phyloP scores from a whole-genome alignment of 2,113 vertebrate species.

The Lonchura striata region DNA sequence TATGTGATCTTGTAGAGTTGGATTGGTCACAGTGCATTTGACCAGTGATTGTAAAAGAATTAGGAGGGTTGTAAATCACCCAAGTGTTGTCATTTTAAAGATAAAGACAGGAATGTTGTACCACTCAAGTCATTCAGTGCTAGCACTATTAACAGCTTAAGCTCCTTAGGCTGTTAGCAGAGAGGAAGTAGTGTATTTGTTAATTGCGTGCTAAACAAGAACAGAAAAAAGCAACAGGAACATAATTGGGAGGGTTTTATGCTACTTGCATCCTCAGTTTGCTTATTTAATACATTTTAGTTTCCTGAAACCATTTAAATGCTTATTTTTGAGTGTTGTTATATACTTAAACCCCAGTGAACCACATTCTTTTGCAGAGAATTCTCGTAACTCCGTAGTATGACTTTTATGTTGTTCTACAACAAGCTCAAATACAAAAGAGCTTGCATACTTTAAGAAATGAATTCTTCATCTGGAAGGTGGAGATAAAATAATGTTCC shows the following conservation, averaged over 20 bases:
- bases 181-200: constrained; percentile 74
- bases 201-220: constrained; percentile 72
- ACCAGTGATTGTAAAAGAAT: constrained; percentile 63
- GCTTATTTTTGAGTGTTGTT: neutral
- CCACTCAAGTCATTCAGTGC: constrained; percentile 42
- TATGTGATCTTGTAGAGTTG: constrained; percentile 27
- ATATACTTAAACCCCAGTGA: neutral
- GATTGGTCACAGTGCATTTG: constrained; percentile 40
- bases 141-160: constrained; percentile 39
- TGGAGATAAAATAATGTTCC: neutral
- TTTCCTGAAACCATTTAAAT: constrained; percentile 60
- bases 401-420: neutral
- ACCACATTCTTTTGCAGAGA: neutral
- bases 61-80: constrained; percentile 61
- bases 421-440: neutral
- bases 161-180: constrained; percentile 39
- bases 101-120: constrained; percentile 63
- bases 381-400: neutral
- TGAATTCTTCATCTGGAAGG: neutral
- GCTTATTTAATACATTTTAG: constrained; percentile 7
- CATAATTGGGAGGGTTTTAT: constrained; percentile 26
- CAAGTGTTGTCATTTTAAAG: constrained; percentile 59
- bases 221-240: constrained; percentile 27
- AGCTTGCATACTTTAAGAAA: neutral
- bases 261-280: constrained; percentile 29